These are phyloP conservation scores for Cheirogaleus major DNA, from an alignment of 2,797 vertebrate species.

Conservation along the genomic window DNA sequence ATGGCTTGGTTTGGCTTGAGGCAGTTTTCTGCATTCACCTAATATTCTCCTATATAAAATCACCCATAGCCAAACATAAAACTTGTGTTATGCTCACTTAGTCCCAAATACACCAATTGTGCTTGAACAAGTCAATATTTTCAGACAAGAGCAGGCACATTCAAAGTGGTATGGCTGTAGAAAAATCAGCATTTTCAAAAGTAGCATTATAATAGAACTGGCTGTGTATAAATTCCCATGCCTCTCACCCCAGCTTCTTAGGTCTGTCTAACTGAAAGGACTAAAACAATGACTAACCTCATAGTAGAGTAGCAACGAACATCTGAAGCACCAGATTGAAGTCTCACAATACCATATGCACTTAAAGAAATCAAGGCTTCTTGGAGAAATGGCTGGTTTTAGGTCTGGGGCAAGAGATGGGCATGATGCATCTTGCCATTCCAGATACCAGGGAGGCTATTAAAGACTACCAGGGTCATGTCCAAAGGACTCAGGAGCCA, in stretches of 20 bases:
- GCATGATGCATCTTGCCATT: not conserved
- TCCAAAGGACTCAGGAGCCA: not conserved
- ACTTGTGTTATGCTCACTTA: not conserved
- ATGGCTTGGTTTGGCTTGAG: not conserved
- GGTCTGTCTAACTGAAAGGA: not conserved
- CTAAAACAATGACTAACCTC: not conserved
- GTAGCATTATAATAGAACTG: not conserved
- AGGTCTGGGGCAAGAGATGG: not conserved
- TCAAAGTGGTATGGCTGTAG: not conserved
- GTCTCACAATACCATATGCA: not conserved
- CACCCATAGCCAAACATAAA: not conserved
- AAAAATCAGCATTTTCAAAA: conserved; percentile 33
- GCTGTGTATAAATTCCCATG: not conserved
- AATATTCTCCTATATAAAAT: conserved; percentile 15
- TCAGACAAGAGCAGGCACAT: not conserved
- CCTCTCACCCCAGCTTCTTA: not conserved
- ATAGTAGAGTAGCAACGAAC: not conserved
- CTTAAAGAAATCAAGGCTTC: not conserved
- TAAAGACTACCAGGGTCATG: not conserved
- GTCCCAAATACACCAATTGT: not conserved
- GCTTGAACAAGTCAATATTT: conserved; percentile 21
- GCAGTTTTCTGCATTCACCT: not conserved
- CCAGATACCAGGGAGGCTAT: not conserved
- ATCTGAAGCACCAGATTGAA: not conserved
- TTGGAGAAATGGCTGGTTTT: not conserved